Conservation (phyloP, 2,888 invertebrate genomes). For the Phorcus lineatus region DNA sequence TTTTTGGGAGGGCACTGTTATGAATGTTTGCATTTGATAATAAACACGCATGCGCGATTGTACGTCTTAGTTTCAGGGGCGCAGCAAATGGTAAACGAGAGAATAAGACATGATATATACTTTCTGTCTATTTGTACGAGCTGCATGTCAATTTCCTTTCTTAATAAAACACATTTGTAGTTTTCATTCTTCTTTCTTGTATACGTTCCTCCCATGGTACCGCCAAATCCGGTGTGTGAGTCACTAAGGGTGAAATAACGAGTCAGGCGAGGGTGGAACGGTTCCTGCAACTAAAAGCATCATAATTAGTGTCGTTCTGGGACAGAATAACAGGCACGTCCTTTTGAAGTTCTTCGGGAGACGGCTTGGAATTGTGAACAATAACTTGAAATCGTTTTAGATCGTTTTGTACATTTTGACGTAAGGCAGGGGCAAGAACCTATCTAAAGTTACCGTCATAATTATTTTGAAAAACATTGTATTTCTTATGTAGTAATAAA, state of each 20-base stretch:
- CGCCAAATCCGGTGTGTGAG: not conserved
- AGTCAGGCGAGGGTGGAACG: not conserved
- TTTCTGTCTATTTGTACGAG: not conserved
- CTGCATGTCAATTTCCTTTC: not conserved
- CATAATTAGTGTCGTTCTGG: no score
- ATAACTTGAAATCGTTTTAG: no score
- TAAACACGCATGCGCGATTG: not conserved
- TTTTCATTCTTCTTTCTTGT: not conserved
- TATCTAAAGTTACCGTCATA: no score
- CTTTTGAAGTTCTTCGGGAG: no score
- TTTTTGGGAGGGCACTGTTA: not conserved
- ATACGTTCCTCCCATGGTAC: not conserved
- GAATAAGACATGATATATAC: not conserved
- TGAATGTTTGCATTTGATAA: not conserved
- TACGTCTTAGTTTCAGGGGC: not conserved
- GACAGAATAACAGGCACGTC: no score
- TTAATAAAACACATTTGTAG: not conserved
- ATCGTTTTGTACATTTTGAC: no score
- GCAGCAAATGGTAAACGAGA: not conserved
- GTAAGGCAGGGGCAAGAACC: no score
- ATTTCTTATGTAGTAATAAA: no score
- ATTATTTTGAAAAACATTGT: no score
- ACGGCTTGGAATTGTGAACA: no score
- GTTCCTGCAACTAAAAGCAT: no score
- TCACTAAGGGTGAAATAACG: not conserved